Conservation (phyloP, 2,797 vertebrate genomes). For the Callimico goeldii region DNA sequence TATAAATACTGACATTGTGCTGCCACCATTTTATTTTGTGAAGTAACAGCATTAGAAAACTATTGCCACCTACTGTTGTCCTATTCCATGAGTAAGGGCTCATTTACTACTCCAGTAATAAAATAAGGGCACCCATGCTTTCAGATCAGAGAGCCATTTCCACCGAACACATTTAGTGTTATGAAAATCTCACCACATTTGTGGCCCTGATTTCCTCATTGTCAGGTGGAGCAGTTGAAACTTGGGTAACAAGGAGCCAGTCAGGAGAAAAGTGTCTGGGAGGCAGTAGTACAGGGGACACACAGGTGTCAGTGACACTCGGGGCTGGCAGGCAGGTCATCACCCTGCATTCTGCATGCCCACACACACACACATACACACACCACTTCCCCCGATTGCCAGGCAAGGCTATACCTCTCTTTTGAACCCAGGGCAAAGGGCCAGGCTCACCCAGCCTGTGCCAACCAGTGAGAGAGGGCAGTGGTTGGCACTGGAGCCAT, state of each 20-base stretch:
- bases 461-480: background rate
- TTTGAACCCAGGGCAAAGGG: background rate
- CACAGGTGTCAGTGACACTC: accelerated
- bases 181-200: background rate
- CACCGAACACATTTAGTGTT: background rate
- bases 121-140: background rate
- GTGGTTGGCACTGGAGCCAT: background rate
- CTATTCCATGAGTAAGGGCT: background rate
- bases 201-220: background rate
- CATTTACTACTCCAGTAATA: background rate
- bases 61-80: background rate
- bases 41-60: background rate
- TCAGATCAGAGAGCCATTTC: background rate
- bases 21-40: background rate
- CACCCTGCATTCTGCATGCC: accelerated
- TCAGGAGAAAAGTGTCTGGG: background rate
- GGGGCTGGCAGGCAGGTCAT: background rate
- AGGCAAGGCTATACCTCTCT: background rate
- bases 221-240: accelerated
- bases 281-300: background rate
- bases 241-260: background rate
- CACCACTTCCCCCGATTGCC: background rate
- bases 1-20: background rate
- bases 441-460: background rate
- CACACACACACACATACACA: background rate